Conservation (phyloP, 1,140 invertebrate species). For the Acyrthosiphon pisum region DNA sequence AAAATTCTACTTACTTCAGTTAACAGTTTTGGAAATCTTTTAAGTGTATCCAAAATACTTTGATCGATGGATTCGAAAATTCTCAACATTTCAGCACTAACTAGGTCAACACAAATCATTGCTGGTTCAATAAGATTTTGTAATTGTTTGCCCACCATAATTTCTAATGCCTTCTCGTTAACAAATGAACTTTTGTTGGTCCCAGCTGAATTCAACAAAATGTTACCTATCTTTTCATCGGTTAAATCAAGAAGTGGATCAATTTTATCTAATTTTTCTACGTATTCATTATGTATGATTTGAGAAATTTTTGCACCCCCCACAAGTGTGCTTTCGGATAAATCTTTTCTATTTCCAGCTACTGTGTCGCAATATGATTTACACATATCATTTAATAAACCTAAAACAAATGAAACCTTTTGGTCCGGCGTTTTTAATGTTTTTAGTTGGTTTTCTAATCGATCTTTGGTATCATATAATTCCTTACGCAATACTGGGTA, state of each 20-base stretch:
- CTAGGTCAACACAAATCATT: constrained; percentile 74
- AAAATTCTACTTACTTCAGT: constrained; percentile 33
- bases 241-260: constrained; percentile 73
- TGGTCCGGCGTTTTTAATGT: constrained; percentile 18
- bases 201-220: constrained; percentile 76
- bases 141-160: constrained; percentile 77
- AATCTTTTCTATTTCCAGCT: constrained; percentile 74
- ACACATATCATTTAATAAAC: constrained; percentile 62
- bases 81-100: constrained; percentile 74
- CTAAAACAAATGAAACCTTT: constrained; percentile 21
- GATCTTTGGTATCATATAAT: constrained; percentile 71
- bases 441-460: constrained; percentile 66
- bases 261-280: constrained; percentile 69
- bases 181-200: constrained; percentile 75
- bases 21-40: constrained; percentile 33
- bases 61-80: constrained; percentile 45
- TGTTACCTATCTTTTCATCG: constrained; percentile 73
- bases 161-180: constrained; percentile 76
- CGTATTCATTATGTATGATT: constrained; percentile 78
- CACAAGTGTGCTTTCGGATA: constrained; percentile 76
- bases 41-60: constrained; percentile 7
- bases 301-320: constrained; percentile 78
- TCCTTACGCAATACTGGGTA: constrained; percentile 72
- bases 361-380: constrained; percentile 75
- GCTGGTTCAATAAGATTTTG: constrained; percentile 73